Base-by-base conservation (phyloP, 2,113 vertebrate genomes). In the Casuarius casuarius region DNA sequence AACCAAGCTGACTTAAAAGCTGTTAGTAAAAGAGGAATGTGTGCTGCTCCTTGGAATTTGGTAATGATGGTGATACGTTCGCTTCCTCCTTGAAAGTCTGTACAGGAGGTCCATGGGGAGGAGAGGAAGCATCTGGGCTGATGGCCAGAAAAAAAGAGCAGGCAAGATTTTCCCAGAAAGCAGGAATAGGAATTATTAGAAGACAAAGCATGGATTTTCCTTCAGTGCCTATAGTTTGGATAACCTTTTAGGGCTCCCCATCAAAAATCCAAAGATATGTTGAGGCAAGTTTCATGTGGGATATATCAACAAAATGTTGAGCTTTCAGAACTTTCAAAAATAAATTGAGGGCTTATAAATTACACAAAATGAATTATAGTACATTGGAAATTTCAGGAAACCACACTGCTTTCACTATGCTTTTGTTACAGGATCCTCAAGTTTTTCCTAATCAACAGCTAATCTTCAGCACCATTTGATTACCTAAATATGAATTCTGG, bases 241-340 rank as follows among this genome's bases (percentile, higher is more conserved):
- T 90, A 81, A 83, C 54, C 12, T 87, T 90, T 78, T 44, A 56
- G 40, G 62, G 28, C 4, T 94, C 73, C 65, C 80, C 44, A 72
- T 84, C 70, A 89, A 84, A 95, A 90, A 93, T 9, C 1, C 16
- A 63, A 82, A 91, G 88, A 72, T 56, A 68, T 4, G 21, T 71
- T 54, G 72, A 72, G 28, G 22, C 38, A 18, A 21, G 33, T 91
- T 97, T 93, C 80, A 40, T 0, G 0, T 48, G 62, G 40, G 84
- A 78, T 84, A 70, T 87, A 78, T 81, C 62, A 84, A 67, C 44
- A 40, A 91, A 91, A 87, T 3, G 6, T 4, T 3, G 4, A 85
- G 62, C 48, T 91, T 96, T 92, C 74, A 65, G 67, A 87, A 84
- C 38, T 74, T 74, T 81, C 51, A 86, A 82, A 94, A 97, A 91